phyloP scores from a whole-genome alignment of 2,888 invertebrate genomes.

The Adela reaumurella region DNA sequence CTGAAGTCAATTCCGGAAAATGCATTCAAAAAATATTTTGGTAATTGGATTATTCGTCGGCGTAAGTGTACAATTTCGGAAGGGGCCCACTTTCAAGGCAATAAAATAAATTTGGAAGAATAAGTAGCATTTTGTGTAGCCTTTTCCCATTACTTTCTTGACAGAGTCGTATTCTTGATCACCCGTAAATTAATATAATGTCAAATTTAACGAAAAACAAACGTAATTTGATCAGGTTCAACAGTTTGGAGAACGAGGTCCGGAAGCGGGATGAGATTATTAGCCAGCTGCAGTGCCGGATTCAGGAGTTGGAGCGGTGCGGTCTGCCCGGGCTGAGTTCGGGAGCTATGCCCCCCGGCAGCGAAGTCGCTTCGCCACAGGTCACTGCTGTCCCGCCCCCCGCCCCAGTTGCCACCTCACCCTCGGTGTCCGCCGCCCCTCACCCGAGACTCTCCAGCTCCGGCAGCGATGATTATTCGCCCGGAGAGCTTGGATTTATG shows the following conservation, averaged over 20 bases:
- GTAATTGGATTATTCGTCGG: too few species aligned
- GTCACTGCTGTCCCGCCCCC: slow-evolving; percentile 3
- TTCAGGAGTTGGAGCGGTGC: slow-evolving; percentile 61
- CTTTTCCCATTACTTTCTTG: too few species aligned
- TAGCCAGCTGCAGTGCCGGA: slow-evolving; percentile 68
- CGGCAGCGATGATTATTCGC: slow-evolving; percentile 44
- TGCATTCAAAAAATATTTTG: too few species aligned
- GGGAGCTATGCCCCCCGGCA: not conserved
- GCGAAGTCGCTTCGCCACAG: not conserved
- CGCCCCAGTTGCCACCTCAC: not conserved
- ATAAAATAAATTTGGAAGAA: too few species aligned
- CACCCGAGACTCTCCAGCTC: slow-evolving; percentile 21
- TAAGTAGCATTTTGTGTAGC: too few species aligned
- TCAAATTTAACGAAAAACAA: too few species aligned
- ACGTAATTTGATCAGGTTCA: slow-evolving; percentile 48
- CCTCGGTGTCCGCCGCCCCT: slow-evolving; percentile 2
- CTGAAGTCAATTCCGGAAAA: too few species aligned
- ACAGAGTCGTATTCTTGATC: too few species aligned
- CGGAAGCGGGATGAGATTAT: slow-evolving; percentile 77
- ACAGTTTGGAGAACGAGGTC: slow-evolving; percentile 77
- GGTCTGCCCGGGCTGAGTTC: slow-evolving; percentile 22
- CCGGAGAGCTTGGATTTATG: slow-evolving; percentile 48
- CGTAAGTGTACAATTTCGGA: too few species aligned
- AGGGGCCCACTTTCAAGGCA: too few species aligned
- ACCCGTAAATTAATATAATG: not conserved